Evolutionary conservation across 2,888 invertebrate genomes (phyloP).

Genomic region (Autographa pulchrina): DNA sequence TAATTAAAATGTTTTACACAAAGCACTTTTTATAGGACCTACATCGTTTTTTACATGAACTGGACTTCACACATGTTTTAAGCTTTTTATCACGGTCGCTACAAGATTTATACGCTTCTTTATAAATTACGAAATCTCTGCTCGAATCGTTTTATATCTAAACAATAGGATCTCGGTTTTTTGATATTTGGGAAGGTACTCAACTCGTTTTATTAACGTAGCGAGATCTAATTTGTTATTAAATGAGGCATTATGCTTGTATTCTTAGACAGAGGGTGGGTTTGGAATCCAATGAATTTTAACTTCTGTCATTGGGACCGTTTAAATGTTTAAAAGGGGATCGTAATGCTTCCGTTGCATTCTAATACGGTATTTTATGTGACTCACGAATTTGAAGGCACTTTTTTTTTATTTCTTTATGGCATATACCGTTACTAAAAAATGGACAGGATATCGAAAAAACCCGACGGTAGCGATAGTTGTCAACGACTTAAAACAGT

Average conservation of each 20-base stretch:
- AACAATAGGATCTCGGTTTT: constrained; percentile 62
- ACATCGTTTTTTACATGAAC: constrained; percentile 49
- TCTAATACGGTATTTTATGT: constrained; percentile 58
- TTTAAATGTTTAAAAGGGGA: constrained; percentile 81
- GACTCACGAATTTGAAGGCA: constrained; percentile 38
- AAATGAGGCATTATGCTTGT: constrained; percentile 85
- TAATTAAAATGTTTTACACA: constrained; percentile 56
- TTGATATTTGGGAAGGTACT: constrained; percentile 53
- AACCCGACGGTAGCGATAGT: constrained; percentile 15
- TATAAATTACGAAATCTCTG: constrained; percentile 59
- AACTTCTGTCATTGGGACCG: constrained; percentile 77
- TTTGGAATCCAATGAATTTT: constrained; percentile 84
- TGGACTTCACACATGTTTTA: constrained; percentile 59
- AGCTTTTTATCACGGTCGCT: constrained; percentile 43
- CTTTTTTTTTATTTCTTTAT: constrained; percentile 38
- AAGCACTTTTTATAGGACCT: constrained; percentile 37
- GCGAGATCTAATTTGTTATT: constrained; percentile 86
- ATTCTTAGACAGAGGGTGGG: constrained; percentile 77
- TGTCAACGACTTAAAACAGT: constrained; percentile 28
- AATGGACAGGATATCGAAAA: constrained; percentile 53
- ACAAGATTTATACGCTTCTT: constrained; percentile 59
- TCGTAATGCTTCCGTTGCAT: constrained; percentile 71
- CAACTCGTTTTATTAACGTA: constrained; percentile 72
- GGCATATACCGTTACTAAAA: constrained; percentile 51
- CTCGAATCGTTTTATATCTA: constrained; percentile 60